phyloP scores from a whole-genome alignment of 2,888 invertebrate species.

The Epistrophella euchroma region DNA sequence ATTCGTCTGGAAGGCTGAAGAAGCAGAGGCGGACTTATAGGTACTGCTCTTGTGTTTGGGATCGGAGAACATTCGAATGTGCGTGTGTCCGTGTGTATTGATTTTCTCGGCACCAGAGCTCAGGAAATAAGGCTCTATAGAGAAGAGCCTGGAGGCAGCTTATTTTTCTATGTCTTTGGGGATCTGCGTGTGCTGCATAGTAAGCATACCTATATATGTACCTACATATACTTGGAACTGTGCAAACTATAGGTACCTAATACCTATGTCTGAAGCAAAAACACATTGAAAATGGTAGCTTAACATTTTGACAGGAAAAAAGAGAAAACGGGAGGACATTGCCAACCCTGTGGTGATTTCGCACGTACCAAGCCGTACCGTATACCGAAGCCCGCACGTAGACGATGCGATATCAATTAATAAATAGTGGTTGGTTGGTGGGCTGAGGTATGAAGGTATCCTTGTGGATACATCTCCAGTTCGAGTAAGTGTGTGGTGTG shows the following conservation, averaged over 20 bases:
- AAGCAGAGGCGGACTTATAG: slow-evolving; percentile 8
- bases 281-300: slow-evolving; percentile 42
- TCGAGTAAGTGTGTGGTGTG: slow-evolving; percentile 18
- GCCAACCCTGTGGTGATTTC: slow-evolving; percentile 73
- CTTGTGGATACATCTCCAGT: slow-evolving; percentile 33
- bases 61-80: slow-evolving; percentile 56
- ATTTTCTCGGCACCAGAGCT: slow-evolving; percentile 48
- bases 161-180: slow-evolving; percentile 55
- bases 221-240: background rate
- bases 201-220: background rate
- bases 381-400: slow-evolving; percentile 59
- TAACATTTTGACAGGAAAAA: slow-evolving; percentile 66
- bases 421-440: slow-evolving; percentile 78
- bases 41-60: slow-evolving; percentile 17
- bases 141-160: slow-evolving; percentile 50
- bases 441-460: slow-evolving; percentile 48
- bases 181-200: slow-evolving; percentile 65
- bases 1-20: slow-evolving; percentile 50
- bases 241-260: background rate
- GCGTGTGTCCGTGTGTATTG: slow-evolving; percentile 74
- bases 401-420: slow-evolving; percentile 82
- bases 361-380: slow-evolving; percentile 69
- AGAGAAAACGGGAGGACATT: slow-evolving; percentile 70
- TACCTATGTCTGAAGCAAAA: slow-evolving; percentile 59
- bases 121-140: slow-evolving; percentile 44